Base-by-base conservation (phyloP, 2,888 invertebrate species). In the Coelopa pilipes region DNA sequence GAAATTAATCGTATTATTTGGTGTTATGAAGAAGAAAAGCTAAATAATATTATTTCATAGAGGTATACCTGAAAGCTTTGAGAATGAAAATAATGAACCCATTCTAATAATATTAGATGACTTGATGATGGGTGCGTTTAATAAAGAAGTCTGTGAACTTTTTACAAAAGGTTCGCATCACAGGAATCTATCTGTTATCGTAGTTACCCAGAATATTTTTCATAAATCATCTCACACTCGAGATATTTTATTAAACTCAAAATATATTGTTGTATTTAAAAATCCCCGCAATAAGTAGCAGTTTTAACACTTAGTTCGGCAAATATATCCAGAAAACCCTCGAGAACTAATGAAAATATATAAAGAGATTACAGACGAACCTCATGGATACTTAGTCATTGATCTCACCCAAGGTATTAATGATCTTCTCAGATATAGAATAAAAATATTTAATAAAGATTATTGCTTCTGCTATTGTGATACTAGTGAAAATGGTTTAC, bases 281-380 rank as follows among this genome's bases (percentile, higher is more conserved):
- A 74, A 70, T 15, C 74, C 69, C 0, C 59, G 74, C n/a, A 66
- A 72, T 60, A 69, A 75, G 68, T 46, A 46, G 9, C 71, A 74
- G 24, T 67, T 74, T 45, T 21, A 47, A 11, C 68, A 65, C 12
- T 47, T 71, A 3, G 74, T 60, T 19, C 47, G 67, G 34, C 71
- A 71, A 59, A 66, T 74, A 4, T 72, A 62, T 24, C 74, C 63
- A 1, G 60, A 74, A 72, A 74, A 74, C 63, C 55, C 46, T 17
- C 59, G 19, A 9, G 74, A 72, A 13, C 45, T 74, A 15, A 12
- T 73, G 7, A 34, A 34, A 34, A 34, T 34, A 34, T 34, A 34
- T 34, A 73, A 68, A 55, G 73, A 69, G 10, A 34, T 45, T 45
- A 69, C 69, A 19, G 24, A 24, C 17, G 21, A 13, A 21, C 73